Conservation (phyloP, 2,888 invertebrate genomes). For the Acrocyrtus sp. region DNA sequence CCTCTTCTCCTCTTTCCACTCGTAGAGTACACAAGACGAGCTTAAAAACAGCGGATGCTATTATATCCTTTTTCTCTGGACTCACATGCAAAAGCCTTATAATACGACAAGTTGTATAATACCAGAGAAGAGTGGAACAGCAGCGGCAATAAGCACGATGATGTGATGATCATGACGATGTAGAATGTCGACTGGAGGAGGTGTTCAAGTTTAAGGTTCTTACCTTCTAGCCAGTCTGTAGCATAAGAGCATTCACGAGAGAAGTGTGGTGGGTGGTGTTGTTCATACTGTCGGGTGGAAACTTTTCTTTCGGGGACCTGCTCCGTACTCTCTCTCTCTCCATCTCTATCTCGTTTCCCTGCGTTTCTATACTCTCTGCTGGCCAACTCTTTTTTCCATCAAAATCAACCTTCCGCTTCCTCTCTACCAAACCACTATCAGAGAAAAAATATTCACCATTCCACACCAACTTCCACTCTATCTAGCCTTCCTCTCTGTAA, state of each 20-base stretch:
- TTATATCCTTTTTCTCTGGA: no score
- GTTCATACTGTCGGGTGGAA: slow-evolving; percentile 47
- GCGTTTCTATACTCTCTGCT: neutral
- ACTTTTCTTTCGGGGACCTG: slow-evolving; percentile 49
- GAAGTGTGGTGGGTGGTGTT: slow-evolving; percentile 18
- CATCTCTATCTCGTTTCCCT: no score
- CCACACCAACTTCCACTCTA: slow-evolving; percentile 8
- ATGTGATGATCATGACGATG: slow-evolving; percentile 45
- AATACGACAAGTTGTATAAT: neutral
- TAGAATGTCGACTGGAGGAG: slow-evolving; percentile 58
- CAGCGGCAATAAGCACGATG: slow-evolving; percentile 13
- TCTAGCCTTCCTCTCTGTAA: neutral
- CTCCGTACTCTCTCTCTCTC: neutral
- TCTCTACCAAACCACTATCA: slow-evolving; percentile 13
- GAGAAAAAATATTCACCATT: neutral
- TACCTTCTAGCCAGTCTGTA: slow-evolving; percentile 37
- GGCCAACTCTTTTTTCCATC: slow-evolving; percentile 47
- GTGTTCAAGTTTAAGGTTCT: slow-evolving; percentile 62
- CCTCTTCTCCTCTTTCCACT: no score
- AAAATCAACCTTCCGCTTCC: slow-evolving; percentile 30
- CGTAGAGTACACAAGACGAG: no score
- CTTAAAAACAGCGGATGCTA: slow-evolving; percentile 46
- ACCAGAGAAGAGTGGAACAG: slow-evolving; percentile 20
- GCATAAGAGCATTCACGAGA: slow-evolving; percentile 25
- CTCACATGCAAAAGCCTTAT: slow-evolving; percentile 23